Conservation (phyloP, 1,140 invertebrate genomes). For the Leptinotarsa lineolata region DNA sequence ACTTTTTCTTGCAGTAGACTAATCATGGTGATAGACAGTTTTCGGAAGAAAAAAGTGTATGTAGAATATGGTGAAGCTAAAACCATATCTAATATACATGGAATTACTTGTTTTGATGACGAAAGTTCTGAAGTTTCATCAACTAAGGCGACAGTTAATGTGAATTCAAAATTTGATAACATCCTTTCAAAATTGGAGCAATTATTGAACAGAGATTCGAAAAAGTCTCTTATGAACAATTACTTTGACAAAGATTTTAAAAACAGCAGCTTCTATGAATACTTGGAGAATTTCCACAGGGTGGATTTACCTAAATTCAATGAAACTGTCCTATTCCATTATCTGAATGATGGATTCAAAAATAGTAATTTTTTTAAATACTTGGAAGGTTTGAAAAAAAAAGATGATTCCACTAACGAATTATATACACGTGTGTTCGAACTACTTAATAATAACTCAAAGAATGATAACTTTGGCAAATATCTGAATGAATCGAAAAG, state of each 20-base stretch:
- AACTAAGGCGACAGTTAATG: background rate
- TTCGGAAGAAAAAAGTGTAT: background rate
- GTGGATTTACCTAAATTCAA: background rate
- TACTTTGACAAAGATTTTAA: slow-evolving; percentile 18
- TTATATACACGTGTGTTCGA: background rate
- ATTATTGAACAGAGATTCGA: background rate
- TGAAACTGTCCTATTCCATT: background rate
- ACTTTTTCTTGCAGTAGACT: slow-evolving; percentile 15
- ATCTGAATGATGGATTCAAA: slow-evolving; percentile 1
- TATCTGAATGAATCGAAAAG: slow-evolving; percentile 14
- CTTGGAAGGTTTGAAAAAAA: slow-evolving; percentile 12
- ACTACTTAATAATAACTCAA: background rate
- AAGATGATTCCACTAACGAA: background rate
- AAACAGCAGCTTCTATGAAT: slow-evolving; percentile 25
- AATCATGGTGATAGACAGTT: slow-evolving; percentile 8
- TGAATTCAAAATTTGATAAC: background rate
- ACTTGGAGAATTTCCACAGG: slow-evolving; percentile 7
- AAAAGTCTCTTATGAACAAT: background rate
- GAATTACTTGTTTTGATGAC: slow-evolving; percentile 15
- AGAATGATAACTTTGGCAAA: slow-evolving; percentile 3
- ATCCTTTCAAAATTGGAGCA: background rate
- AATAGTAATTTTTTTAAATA: slow-evolving; percentile 18
- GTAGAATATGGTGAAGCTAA: background rate
- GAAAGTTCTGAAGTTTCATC: background rate
- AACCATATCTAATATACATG: slow-evolving; percentile 16